Conservation (phyloP, 2,113 vertebrate genomes). For the Cnemophilus loriae region DNA sequence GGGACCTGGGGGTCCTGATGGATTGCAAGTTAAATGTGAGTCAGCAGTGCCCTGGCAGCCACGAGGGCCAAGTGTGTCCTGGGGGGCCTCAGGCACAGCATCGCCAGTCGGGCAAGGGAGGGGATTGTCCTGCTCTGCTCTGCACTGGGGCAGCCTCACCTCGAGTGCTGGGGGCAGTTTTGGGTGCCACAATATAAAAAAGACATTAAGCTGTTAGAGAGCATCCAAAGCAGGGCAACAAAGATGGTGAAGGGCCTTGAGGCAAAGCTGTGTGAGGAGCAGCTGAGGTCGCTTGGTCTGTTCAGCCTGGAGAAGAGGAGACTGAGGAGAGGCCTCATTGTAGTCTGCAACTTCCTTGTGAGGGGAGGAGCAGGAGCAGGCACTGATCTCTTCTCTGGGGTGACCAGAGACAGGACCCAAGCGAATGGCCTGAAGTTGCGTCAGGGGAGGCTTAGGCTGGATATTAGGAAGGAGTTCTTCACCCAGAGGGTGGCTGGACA, state of each 20-base stretch:
- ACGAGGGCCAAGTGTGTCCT: background rate
- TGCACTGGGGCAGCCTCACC: accelerated
- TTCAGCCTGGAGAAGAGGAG: background rate
- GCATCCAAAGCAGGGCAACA: accelerated
- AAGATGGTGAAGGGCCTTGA: background rate
- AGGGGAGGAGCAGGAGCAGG: background rate
- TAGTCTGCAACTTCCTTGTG: accelerated
- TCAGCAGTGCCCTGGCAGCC: background rate
- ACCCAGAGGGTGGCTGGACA: accelerated
- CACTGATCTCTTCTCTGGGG: background rate
- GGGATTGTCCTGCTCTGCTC: background rate
- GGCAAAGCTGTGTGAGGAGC: accelerated
- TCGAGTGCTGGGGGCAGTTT: accelerated
- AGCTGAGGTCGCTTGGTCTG: background rate
- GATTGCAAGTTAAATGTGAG: accelerated
- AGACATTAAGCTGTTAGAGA: background rate
- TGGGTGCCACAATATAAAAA: accelerated
- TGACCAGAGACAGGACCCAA: accelerated
- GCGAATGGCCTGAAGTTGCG: background rate
- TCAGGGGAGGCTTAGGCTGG: background rate
- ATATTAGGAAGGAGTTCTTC: background rate
- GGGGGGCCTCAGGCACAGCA: background rate
- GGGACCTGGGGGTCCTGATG: accelerated
- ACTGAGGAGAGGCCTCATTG: background rate
- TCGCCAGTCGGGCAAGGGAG: accelerated